A percentile compares a stretch with the other conserved stretches of the same genome.
Evolutionary conservation across 2,888 invertebrate species (phyloP).

Genomic region (Rhagonycha lutea): DNA sequence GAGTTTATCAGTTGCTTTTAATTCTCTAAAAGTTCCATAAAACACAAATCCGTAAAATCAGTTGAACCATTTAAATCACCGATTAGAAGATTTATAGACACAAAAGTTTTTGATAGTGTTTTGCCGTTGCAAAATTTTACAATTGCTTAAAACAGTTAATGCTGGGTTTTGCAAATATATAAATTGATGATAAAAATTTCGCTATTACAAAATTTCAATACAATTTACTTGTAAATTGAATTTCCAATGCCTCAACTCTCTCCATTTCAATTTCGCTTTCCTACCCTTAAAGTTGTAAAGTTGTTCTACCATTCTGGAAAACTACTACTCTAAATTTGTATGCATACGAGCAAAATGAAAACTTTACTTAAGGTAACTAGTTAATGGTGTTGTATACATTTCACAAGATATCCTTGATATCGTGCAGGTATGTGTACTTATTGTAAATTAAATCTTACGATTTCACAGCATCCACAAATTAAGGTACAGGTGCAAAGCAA

Average conservation of each 20-base stretch:
- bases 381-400: neutral
- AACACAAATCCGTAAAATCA: neutral
- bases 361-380: constrained; percentile 2
- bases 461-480: neutral
- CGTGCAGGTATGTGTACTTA: neutral
- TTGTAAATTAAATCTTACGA: neutral
- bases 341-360: constrained; percentile 9
- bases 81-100: neutral
- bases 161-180: neutral
- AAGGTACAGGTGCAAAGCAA: neutral
- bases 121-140: neutral
- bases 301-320: constrained; percentile 7
- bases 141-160: neutral
- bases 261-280: constrained; percentile 9
- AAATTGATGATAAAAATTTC: neutral
- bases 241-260: constrained; percentile 10
- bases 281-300: constrained; percentile 4
- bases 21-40: neutral
- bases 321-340: constrained; percentile 10
- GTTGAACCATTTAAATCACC: neutral
- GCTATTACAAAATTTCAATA: neutral
- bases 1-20: neutral
- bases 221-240: constrained; percentile 4
- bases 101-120: neutral
- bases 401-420: neutral